These are phyloP conservation scores for Sciaenops ocellatus DNA, from an alignment of 2,797 vertebrate genomes.

Conservation along the genomic window DNA sequence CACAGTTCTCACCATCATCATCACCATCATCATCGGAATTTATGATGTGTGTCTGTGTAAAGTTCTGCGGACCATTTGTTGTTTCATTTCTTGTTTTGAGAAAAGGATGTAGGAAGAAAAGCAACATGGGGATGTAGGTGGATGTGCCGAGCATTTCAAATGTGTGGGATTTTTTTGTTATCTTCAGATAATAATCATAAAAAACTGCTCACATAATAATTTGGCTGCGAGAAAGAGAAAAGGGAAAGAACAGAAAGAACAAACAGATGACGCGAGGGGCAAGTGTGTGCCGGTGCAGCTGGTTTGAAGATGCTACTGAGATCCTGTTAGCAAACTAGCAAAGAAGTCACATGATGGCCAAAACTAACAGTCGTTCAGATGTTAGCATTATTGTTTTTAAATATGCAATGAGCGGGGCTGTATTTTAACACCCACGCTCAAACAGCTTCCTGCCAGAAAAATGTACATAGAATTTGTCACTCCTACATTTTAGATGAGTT, in stretches of 20 bases:
- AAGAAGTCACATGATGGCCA: not conserved
- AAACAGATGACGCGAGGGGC: conserved; percentile 32
- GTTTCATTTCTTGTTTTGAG: conserved; percentile 44
- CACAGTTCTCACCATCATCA: too few species aligned
- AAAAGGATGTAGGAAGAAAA: conserved; percentile 70
- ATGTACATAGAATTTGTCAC: conserved; percentile 14
- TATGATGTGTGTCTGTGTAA: conserved; percentile 1
- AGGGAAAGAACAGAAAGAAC: conserved; percentile 9
- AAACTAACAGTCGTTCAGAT: conserved; percentile 2
- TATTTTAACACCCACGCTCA: conserved; percentile 34
- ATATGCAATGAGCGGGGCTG: conserved; percentile 15
- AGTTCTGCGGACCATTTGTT: conserved; percentile 24
- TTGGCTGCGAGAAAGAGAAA: conserved; percentile 46
- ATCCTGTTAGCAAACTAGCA: conserved; percentile 2
- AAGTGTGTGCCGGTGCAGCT: conserved; percentile 15
- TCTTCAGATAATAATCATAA: conserved; percentile 60
- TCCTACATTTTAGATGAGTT: conserved; percentile 23
- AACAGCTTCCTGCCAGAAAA: conserved; percentile 38
- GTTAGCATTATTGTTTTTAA: conserved; percentile 10
- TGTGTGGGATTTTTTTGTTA: conserved; percentile 70
- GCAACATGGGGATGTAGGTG: conserved; percentile 68
- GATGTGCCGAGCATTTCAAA: conserved; percentile 51
- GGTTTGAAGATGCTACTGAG: conserved; percentile 12
- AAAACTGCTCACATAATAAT: conserved; percentile 58
- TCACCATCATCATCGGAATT: not conserved